Evolutionary conservation across 1,140 invertebrate genomes (phyloP).

Genomic region (Bombus terrestris): DNA sequence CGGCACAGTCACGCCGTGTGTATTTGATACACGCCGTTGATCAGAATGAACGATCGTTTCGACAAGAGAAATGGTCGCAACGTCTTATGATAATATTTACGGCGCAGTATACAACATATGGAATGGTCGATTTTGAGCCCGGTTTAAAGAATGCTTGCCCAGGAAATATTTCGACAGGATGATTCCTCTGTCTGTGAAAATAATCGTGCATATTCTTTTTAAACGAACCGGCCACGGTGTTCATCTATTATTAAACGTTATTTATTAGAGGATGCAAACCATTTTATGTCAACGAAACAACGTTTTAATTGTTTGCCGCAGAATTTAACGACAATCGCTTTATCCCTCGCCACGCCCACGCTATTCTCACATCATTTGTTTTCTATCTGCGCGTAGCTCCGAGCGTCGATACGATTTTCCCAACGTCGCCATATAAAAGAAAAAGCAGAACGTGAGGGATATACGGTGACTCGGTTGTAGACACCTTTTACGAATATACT

Average conservation of each 20-base stretch:
- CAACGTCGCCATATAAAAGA: background rate
- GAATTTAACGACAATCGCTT: background rate
- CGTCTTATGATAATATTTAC: constrained; percentile 63
- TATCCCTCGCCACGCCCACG: background rate
- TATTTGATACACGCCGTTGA: constrained; percentile 46
- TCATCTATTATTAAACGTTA: constrained; percentile 19
- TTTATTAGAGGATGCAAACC: background rate
- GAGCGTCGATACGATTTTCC: constrained; percentile 1
- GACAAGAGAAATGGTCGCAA: constrained; percentile 1
- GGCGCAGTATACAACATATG: constrained; percentile 35
- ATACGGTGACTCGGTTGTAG: too few relatives aligned
- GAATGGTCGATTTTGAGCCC: background rate
- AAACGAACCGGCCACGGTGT: background rate
- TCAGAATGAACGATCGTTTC: constrained; percentile 53
- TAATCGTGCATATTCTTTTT: background rate
- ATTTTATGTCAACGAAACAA: background rate
- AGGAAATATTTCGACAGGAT: constrained; percentile 24
- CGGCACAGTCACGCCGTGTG: background rate
- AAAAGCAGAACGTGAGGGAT: background rate
- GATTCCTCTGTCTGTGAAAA: background rate
- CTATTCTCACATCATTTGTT: constrained; percentile 43
- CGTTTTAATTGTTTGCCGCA: background rate
- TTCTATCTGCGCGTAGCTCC: background rate
- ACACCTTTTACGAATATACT: too few relatives aligned
- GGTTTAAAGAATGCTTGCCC: constrained; percentile 20